Base-by-base conservation (phyloP, 2,888 invertebrate species). In the Hypolimnas misippus region DNA sequence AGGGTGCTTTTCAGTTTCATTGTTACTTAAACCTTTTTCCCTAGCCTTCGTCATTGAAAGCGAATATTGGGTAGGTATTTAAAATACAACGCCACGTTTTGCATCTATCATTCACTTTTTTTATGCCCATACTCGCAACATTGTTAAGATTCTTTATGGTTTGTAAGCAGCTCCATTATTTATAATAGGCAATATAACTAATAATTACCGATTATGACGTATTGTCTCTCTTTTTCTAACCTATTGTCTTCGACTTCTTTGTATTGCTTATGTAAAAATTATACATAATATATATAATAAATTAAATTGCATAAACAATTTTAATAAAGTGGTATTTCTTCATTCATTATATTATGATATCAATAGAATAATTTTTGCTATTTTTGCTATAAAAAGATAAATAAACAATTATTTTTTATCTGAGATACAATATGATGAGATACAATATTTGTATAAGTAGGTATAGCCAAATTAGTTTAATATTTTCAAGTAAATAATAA, bases 1-100 rank as follows among this genome's bases (percentile, higher is more conserved):
- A 70, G 78, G 77, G 77, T 79, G 80, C 79, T 87, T 79, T 89
- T 86, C 89, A 87, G 80, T 76, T 75, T 78, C 78, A 84, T 87
- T 87, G 87, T 87, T 76, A 62, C 60, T 59, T 57, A 69, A 71
- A 72, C 69, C 71, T 73, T 74, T 66, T 73, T 70, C 69, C 72
- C 68, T 70, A 57, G 69, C 65, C 35, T 63, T 70, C 67, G 63
- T 65, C 57, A 71, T 69, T 69, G 65, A 62, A 69, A 67, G 67
- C 62, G 63, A 69, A 71, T 69, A 73, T 68, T 70, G 69, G 70
- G 70, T 82, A 87, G 80, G 82, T 84, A 87, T 85, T 84, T 88
- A 84, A 83, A 84, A 86, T 79, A 73, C 72, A 74, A 76, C 72
- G 74, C 73, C 70, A 71, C 55, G 63, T 65, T 54, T 16, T 75